A percentile compares a stretch with the other conserved stretches of the same genome.
phyloP scores from a whole-genome alignment of 2,888 invertebrate genomes.

The Ptychoptera albimana region DNA sequence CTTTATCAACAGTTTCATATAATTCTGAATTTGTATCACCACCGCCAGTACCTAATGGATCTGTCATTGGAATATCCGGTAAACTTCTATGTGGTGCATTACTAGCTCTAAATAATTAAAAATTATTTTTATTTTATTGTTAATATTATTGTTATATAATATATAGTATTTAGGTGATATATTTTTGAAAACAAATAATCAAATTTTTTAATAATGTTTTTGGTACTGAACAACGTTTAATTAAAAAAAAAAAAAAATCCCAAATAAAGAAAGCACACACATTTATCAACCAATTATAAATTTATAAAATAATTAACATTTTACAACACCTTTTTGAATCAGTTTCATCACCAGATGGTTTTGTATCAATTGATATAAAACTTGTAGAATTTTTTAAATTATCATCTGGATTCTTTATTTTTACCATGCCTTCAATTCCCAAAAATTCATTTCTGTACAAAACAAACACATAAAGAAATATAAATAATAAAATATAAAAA shows the following conservation, averaged over 20 bases:
- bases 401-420: conserved; percentile 51
- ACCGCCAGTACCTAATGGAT: conserved; percentile 29
- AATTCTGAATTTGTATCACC: conserved; percentile 71
- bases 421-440: conserved; percentile 56
- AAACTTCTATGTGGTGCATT: conserved; percentile 53
- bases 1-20: conserved; percentile 62
- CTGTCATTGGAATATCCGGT: conserved; percentile 67
- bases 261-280: too few species aligned
- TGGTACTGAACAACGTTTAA: too few species aligned
- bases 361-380: conserved; percentile 13
- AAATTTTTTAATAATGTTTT: too few species aligned
- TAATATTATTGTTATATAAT: too few species aligned
- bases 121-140: background rate
- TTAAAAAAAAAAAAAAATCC: too few species aligned
- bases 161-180: too few species aligned
- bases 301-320: too few species aligned
- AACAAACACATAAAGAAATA: background rate
- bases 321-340: conserved; percentile 9
- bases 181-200: too few species aligned
- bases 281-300: too few species aligned
- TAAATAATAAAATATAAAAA: background rate
- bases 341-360: conserved; percentile 23
- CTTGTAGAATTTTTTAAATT: conserved; percentile 27
- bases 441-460: conserved; percentile 46
- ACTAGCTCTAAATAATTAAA: conserved; percentile 21